Evolutionary conservation across 2,888 invertebrate genomes (phyloP).

Genomic region (Trichacis sp.): DNA sequence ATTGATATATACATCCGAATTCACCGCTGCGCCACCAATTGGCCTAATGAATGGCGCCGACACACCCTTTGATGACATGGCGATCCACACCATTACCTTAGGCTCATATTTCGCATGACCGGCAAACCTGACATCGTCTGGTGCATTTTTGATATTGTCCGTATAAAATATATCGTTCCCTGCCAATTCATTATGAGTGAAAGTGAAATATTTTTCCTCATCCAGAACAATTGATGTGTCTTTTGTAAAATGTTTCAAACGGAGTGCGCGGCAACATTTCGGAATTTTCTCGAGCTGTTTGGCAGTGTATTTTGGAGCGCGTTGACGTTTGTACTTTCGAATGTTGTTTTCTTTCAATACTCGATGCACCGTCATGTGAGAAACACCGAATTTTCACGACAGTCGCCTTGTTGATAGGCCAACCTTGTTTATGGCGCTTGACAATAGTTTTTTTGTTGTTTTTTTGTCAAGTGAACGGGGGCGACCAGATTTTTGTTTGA

Average conservation of each 20-base stretch:
- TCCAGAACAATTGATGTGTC: not conserved
- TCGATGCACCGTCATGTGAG: not conserved
- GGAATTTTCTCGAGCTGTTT: conserved; percentile 5
- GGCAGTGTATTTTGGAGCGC: conserved; percentile 3
- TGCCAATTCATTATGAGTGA: not conserved
- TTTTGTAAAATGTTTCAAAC: not conserved
- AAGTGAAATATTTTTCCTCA: not conserved
- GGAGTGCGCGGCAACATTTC: not conserved
- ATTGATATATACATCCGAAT: no score
- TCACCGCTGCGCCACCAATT: no score
- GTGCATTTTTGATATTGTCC: not conserved
- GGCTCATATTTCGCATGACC: no score
- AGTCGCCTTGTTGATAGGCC: not conserved
- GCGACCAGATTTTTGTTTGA: no score
- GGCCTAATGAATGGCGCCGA: no score
- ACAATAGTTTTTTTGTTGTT: conserved; percentile 3
- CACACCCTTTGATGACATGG: no score
- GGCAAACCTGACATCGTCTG: no score
- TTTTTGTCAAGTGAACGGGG: no score
- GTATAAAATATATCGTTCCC: conserved; percentile 1
- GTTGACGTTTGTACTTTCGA: not conserved
- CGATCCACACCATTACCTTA: no score
- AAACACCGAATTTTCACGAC: conserved; percentile 1
- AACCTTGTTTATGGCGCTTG: not conserved
- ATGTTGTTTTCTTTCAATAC: conserved; percentile 2